Evolutionary conservation across 2,888 invertebrate genomes (phyloP), one percentile per base, ranked within the genome.

Genomic region (Polymixis lichenea): DNA sequence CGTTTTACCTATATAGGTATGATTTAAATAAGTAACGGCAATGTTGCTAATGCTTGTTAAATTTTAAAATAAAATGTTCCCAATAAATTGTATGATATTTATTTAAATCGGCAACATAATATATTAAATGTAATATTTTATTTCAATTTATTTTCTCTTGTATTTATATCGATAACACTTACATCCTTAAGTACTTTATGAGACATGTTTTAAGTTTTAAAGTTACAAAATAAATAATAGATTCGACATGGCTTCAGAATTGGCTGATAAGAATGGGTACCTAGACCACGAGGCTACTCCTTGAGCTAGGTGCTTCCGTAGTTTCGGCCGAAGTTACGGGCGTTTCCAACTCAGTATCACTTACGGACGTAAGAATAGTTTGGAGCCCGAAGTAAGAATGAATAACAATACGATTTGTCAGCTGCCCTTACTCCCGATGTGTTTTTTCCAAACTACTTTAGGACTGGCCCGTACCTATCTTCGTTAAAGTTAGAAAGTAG

Each of bases 111-210:
- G 55, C 53, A 78, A 83, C 86, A 72, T 72, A 43, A 60, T 60
- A 55, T 56, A 51, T 72, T 19, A 71, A 65, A 82, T 83, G 83
- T 82, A 65, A 25, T 72, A 74, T 71, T 69, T 74, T 65, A 72
- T 82, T 83, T 86, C 86, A 85, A 83, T 83, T 83, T 86, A 78
- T 77, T 85, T 85, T 74, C 70, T 61, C 65, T 68, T 83, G 86
- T 82, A 51, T 64, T 79, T 53, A 69, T 78, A 22, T 68, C 53
- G 71, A 68, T 53, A 76, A 85, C 77, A 85, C 32, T n/a, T 60
- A 55, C 43, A 60, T 81, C 68, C 73, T 69, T 84, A 79, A 38
- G 73, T 55, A 32, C n/a, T 64, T 77, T 60, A 56, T 32, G n/a
- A 64, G 51, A 43, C 51, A 56, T 80, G 77, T 77, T 74, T 80